Conservation (phyloP, 2,113 vertebrate species). For the Ibidorhyncha struthersii region DNA sequence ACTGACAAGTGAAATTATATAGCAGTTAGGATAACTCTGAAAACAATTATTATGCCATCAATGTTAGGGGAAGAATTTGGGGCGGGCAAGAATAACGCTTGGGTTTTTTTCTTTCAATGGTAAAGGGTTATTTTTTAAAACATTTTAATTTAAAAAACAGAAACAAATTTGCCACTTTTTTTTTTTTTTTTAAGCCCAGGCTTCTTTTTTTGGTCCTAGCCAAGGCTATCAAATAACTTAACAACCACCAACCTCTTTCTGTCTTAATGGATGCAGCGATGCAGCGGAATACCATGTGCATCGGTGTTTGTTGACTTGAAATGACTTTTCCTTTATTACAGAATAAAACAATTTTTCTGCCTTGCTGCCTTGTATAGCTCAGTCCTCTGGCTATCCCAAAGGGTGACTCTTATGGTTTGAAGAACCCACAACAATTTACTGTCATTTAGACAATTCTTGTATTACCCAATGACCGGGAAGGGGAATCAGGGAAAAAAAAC, state of each 20-base stretch:
- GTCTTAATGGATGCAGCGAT: not conserved
- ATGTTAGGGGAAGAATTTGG: not conserved
- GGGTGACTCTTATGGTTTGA: not conserved
- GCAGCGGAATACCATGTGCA: not conserved
- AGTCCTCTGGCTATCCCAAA: not conserved
- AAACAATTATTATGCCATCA: conserved; percentile 62
- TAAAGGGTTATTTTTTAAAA: not conserved
- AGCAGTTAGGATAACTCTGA: not conserved
- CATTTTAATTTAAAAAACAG: not conserved
- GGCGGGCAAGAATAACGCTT: not conserved
- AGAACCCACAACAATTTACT: not conserved
- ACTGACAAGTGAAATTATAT: conserved; percentile 27
- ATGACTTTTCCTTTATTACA: not conserved
- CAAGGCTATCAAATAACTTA: not conserved
- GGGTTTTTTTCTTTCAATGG: not conserved
- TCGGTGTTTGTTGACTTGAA: not conserved
- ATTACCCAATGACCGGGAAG: not conserved
- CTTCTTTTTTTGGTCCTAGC: not conserved
- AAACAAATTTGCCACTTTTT: not conserved
- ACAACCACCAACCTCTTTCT: not conserved
- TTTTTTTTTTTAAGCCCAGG: not conserved
- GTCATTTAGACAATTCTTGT: not conserved
- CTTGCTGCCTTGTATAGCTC: not conserved
- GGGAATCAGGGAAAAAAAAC: not conserved
- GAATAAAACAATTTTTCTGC: not conserved